Percentiles rank a stretch among this genome's conserved stretches.
phyloP scores from a whole-genome alignment of 1,140 invertebrate species.

The Sminthurinus signatus region DNA sequence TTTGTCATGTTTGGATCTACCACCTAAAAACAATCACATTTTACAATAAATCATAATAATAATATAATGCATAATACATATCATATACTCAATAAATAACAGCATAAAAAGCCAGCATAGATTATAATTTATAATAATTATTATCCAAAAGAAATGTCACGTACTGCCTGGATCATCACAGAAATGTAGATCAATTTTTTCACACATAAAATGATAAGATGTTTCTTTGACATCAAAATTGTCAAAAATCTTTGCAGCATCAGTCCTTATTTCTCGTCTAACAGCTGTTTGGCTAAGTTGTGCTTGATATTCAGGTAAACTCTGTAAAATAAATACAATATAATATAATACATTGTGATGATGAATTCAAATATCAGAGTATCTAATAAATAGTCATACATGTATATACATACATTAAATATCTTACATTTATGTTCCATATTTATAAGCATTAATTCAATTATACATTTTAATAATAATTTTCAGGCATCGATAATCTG shows the following conservation, averaged over 20 bases:
- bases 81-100: too few relatives aligned
- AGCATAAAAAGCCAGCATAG: too few relatives aligned
- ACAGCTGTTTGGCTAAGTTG: constrained; percentile 56
- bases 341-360: constrained; percentile 4
- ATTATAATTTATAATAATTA: too few relatives aligned
- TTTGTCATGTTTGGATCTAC: constrained; percentile 72
- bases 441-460: too few relatives aligned
- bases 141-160: constrained; percentile 37
- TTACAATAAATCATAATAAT: too few relatives aligned
- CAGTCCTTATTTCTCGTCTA: constrained; percentile 48
- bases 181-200: constrained; percentile 91
- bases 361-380: too few relatives aligned
- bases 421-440: too few relatives aligned
- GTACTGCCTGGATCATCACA: constrained; percentile 89
- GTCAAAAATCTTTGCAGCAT: constrained; percentile 64
- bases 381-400: too few relatives aligned
- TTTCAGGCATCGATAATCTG: too few relatives aligned
- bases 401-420: too few relatives aligned
- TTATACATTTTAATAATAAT: too few relatives aligned
- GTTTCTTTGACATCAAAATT: constrained; percentile 93
- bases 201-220: constrained; percentile 92
- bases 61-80: too few relatives aligned
- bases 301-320: constrained; percentile 70
- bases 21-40: constrained; percentile 61
- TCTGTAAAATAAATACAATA: constrained; percentile 48